Evolutionary conservation across 2,888 invertebrate genomes (phyloP).

Genomic region (Ctena decussata): DNA sequence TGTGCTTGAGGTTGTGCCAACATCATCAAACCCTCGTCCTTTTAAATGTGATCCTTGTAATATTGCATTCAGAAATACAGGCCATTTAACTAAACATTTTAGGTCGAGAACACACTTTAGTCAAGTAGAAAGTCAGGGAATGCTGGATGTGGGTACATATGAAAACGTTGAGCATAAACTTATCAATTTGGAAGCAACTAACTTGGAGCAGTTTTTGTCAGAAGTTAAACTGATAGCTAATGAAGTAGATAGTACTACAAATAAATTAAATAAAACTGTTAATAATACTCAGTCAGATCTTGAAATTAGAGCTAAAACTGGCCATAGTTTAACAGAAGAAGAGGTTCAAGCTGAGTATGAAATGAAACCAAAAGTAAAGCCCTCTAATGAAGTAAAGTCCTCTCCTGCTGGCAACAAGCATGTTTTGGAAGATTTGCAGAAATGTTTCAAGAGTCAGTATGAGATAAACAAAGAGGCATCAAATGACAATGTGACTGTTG

Average conservation of each 20-base stretch:
- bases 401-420: not conserved
- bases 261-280: not conserved
- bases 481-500: conserved; percentile 75
- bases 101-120: conserved; percentile 98
- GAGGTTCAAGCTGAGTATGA: not conserved
- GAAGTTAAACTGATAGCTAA: conserved; percentile 20
- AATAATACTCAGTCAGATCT: not conserved
- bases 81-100: conserved; percentile 98
- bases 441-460: not conserved
- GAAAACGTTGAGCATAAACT: conserved; percentile 96
- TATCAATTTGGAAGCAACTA: conserved; percentile 98
- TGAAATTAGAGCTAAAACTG: not conserved
- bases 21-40: conserved; percentile 96
- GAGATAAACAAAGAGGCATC: not conserved
- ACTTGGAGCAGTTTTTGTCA: conserved; percentile 52
- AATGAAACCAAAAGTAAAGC: no score
- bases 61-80: conserved; percentile 97
- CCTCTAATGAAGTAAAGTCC: not conserved
- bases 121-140: conserved; percentile 96
- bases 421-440: conserved; percentile 11
- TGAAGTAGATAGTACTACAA: not conserved
- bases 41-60: conserved; percentile 98
- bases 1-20: conserved; percentile 73
- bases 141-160: conserved; percentile 97
- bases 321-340: not conserved